Base-by-base conservation (phyloP, 2,113 vertebrate species). In the Seriola aureovittata region DNA sequence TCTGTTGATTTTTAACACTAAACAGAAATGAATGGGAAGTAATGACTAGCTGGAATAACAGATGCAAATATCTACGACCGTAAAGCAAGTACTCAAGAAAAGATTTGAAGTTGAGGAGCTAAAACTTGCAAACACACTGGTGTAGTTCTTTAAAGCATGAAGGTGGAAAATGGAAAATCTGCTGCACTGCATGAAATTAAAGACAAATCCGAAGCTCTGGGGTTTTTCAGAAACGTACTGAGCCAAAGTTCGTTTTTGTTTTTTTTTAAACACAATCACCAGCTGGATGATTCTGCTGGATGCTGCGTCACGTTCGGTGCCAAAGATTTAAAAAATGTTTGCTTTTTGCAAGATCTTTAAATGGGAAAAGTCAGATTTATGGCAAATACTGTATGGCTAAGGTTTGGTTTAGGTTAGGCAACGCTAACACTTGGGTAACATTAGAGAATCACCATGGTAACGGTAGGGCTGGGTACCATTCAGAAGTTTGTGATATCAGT, bases 71-170 rank as follows among this genome's bases (percentile, higher is more conserved):
- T 50, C 46, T 50, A 17, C 5, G 50, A 16, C 57, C 32, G 8
- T 5, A 29, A 42, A 13, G 29, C 29, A 11, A 71, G 38, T 9
- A 7, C 17, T 58, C 29, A 9, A 34, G 10, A 46, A 46, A 14
- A 46, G 59, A 44, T 11, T 23, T n/a, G 8, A 55, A 2, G 5
- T 5, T 14, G 4, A 64, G 46, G 46, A 74, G 44, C 60, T 60
- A 9, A 78, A 77, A 25, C 5, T 3, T 40, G 44, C 5, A n/a
- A 71, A 59, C 16, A 60, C 82, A 34, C 21, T 34, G 50, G 46
- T 79, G 6, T 1, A 29, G 48, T 74, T 64, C 42, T 71, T 71
- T 77, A 85, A 73, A 77, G 78, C 78, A 69, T 66, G 54, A 55
- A 17, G 34, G 5, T 77, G 36, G 8, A 82, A 77, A 4, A 48